Evolutionary conservation across 2,113 vertebrate genomes (phyloP), one percentile per base, ranked within the genome.

Genomic region (Cairina moschata): DNA sequence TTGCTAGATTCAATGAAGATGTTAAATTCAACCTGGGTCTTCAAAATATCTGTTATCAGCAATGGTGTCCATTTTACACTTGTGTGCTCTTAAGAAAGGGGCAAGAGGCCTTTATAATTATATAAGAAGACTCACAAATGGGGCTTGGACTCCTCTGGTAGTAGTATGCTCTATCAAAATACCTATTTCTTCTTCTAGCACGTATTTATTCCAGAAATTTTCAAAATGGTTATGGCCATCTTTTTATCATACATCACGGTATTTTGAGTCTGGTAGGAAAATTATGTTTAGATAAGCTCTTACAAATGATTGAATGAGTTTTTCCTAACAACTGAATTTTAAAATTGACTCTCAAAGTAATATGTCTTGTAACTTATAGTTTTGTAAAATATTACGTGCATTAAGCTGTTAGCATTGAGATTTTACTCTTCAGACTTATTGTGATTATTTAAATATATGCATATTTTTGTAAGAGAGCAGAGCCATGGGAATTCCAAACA

Each of bases 401-500:
- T 79, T 91, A 86, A 79, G 65, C 28, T 93, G 14, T 74, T 91
- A 80, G 13, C 15, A 75, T 2, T 50, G n/a, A 91, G 28, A 63
- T 63, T 62, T 92, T 93, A 29, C 21, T 81, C 87, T 63, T 82
- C 56, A 63, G 48, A 55, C 91, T 87, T 88, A 86, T 26, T 83
- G 65, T 81, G 54, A 66, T 44, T 65, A 59, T 95, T 94, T 94
- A 87, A 95, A 84, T 95, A 78, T 82, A 92, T 83, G 71, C 78
- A 91, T 80, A 93, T 91, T 63, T 3, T 76, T 60, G 46, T 77
- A 80, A 75, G 55, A 92, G 65, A 89, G 32, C 71, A 85, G 80
- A 96, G 32, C 17, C 67, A 81, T 68, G 68, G 28, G 34, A 91
- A 95, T 74, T 86, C 72, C 86, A 97, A 96, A 97, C 89, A 97